Evolutionary conservation across 2,113 vertebrate genomes (phyloP), one percentile per base, ranked within the genome.

Genomic region (Lepisosteus osseus): DNA sequence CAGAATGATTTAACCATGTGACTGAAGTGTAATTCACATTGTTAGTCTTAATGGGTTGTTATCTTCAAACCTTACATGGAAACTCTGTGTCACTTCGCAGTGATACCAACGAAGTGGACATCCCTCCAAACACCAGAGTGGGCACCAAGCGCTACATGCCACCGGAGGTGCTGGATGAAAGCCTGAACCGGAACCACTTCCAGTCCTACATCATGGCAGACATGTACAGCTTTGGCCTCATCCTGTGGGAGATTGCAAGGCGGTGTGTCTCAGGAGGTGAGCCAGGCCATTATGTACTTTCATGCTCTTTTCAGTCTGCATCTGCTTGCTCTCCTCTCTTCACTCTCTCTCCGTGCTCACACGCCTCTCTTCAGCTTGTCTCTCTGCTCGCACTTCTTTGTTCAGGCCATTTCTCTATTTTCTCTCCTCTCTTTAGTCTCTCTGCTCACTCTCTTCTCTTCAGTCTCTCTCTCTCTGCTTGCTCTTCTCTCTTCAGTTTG

Each of bases 201-300:
- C 96, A 99, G 86, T 98, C 97, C 0, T 99, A 97, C 82, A 98
- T 98, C 87, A 98, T 97, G 97, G 97, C 97, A 0, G 97, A 99
- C 84, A 97, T 99, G 93, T 99, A 98, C 86, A 98, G 97, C 76
- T 98, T 98, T 66, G 96, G 97, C 29, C 96, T 99, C 57, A 98
- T 99, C 80, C 94, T 99, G 8, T 99, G 97, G 97, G 97, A 99
- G 86, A 89, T 98, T 6, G 94, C 94, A 1, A 90, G 97, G 63
- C 92, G 97, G 80, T 97, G 97, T 70, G 91, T 98, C 66, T 98
- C 97, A 3, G 95, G 97, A 94, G 97, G 97, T 98, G 79, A 92
- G 85, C 17, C 17, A 6, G 17, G 29, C 29, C 29, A 29, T 29
- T 29, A 1, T 29, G 29, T 29, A 29, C 29, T 29, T 13, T 15